Percentiles rank a stretch among this genome's conserved stretches.
Evolutionary conservation across 2,888 invertebrate species (phyloP).

Genomic region (Aleiodes alternator): DNA sequence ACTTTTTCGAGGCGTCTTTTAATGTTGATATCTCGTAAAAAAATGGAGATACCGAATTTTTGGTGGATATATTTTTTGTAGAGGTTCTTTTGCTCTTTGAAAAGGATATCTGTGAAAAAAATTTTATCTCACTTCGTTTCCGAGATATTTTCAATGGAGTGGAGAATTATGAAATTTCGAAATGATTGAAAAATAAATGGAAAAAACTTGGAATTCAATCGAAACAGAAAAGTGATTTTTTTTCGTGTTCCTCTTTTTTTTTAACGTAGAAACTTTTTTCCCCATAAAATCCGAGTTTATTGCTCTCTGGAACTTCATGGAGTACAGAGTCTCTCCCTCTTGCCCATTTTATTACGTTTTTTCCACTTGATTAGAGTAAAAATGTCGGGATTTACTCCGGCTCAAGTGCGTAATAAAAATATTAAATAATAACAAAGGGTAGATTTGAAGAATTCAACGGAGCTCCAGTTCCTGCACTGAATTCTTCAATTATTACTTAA

Average conservation of each 20-base stretch:
- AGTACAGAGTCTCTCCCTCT: neutral
- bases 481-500: constrained; percentile 11
- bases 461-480: neutral
- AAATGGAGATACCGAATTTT: too few species aligned
- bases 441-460: constrained; percentile 9
- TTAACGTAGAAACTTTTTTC: neutral
- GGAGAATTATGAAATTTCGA: too few species aligned
- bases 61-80: neutral
- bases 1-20: too few species aligned
- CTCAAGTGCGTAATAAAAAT: neutral
- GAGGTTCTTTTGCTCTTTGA: constrained; percentile 12
- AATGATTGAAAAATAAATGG: neutral
- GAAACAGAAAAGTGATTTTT: neutral
- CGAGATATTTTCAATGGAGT: too few species aligned
- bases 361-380: constrained; percentile 56
- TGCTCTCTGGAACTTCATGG: neutral
- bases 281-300: constrained; percentile 1
- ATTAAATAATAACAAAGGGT: neutral
- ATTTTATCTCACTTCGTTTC: too few species aligned
- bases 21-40: too few species aligned
- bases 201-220: too few species aligned
- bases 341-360: constrained; percentile 49
- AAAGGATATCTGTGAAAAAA: neutral
- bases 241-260: neutral
- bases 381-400: constrained; percentile 45